Evolutionary conservation across 1,140 invertebrate genomes (phyloP).

Genomic region (Whitmania pigra): DNA sequence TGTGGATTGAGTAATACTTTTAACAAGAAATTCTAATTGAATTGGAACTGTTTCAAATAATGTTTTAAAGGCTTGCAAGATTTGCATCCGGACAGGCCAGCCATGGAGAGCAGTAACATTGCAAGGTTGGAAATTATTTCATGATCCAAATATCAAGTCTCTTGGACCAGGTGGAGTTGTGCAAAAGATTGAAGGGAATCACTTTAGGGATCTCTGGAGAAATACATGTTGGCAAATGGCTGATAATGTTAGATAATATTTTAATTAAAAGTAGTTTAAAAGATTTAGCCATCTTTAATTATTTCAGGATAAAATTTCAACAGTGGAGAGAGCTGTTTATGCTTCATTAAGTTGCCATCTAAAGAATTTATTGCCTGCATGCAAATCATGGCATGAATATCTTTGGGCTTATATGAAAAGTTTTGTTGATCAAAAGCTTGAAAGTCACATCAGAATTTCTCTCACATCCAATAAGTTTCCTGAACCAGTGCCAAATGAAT

Average conservation of each 20-base stretch:
- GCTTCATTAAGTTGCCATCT: constrained; percentile 72
- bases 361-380: constrained; percentile 56
- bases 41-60: too few species aligned
- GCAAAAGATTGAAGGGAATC: constrained; percentile 62
- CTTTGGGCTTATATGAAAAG: constrained; percentile 75
- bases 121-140: constrained; percentile 72
- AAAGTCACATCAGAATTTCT: constrained; percentile 49
- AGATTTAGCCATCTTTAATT: too few species aligned
- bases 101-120: constrained; percentile 74
- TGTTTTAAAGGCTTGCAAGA: constrained; percentile 52
- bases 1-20: not conserved
- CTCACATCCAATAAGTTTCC: not conserved
- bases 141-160: constrained; percentile 61
- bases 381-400: constrained; percentile 71
- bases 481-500: constrained; percentile 37
- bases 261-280: too few species aligned
- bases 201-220: constrained; percentile 78
- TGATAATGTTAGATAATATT: constrained; percentile 41
- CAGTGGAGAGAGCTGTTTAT: constrained; percentile 51
- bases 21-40: too few species aligned
- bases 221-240: constrained; percentile 62
- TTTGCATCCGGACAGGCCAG: constrained; percentile 72
- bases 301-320: constrained; percentile 37
- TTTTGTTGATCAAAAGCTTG: constrained; percentile 70
- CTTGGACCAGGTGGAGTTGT: constrained; percentile 37